A percentile compares a stretch with the other conserved stretches of the same genome.
Evolutionary conservation across 2,888 invertebrate genomes (phyloP).

Genomic region (Eumerus sabulonum): DNA sequence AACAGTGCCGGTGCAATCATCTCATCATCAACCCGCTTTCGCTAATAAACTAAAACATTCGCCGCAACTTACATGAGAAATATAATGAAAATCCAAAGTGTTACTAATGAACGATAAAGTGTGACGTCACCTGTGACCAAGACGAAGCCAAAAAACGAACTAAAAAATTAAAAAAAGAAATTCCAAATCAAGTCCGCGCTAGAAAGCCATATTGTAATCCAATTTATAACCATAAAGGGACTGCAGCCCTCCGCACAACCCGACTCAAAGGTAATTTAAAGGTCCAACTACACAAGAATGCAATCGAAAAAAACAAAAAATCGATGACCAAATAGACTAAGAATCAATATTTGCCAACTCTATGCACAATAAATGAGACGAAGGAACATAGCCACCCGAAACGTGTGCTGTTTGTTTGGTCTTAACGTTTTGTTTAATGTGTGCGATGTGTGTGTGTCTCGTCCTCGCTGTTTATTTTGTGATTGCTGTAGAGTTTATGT

Average conservation of each 20-base stretch:
- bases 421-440: conserved; percentile 19
- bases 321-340: conserved; percentile 18
- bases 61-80: too few relatives aligned
- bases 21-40: conserved; percentile 16
- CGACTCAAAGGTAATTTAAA: conserved; percentile 50
- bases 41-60: conserved; percentile 16
- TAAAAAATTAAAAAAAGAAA: background rate
- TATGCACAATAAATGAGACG: too few relatives aligned
- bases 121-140: conserved; percentile 28
- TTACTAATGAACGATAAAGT: conserved; percentile 47
- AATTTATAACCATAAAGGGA: conserved; percentile 24
- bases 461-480: conserved; percentile 13
- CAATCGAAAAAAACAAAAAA: conserved; percentile 4
- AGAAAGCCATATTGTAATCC: conserved; percentile 7
- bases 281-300: conserved; percentile 5
- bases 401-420: background rate
- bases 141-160: conserved; percentile 13
- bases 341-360: background rate
- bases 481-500: conserved; percentile 20
- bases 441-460: conserved; percentile 14
- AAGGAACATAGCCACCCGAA: too few relatives aligned
- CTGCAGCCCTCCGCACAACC: conserved; percentile 11
- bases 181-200: background rate
- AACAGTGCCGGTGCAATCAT: conserved; percentile 13
- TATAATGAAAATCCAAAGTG: conserved; percentile 37